Conservation (phyloP, 2,888 invertebrate genomes). For the Meteorus colon region DNA sequence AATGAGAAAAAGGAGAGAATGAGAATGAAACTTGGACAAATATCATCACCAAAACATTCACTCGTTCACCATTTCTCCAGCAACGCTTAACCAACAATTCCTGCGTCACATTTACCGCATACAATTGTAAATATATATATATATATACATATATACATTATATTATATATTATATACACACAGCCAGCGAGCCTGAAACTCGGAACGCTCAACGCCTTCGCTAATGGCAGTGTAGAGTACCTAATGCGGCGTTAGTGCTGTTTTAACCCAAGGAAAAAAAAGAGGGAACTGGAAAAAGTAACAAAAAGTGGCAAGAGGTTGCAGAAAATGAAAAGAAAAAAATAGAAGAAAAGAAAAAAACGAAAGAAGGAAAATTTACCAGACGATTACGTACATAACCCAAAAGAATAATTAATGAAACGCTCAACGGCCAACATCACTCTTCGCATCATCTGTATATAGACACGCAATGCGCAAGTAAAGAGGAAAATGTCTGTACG, state of each 20-base stretch:
- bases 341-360: not conserved
- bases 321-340: not conserved
- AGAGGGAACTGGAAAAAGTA: not conserved
- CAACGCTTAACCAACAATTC: conserved; percentile 18
- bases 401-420: conserved; percentile 18
- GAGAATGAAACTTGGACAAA: not conserved
- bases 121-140: not conserved
- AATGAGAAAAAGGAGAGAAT: not conserved
- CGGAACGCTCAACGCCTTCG: conserved; percentile 7
- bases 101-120: conserved; percentile 2
- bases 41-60: conserved; percentile 24
- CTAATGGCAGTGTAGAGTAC: conserved; percentile 25
- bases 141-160: not conserved
- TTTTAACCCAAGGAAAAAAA: not conserved
- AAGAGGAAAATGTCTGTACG: not conserved
- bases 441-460: conserved; percentile 4
- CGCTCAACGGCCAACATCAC: not conserved
- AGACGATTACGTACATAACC: conserved; percentile 19
- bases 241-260: conserved; percentile 20
- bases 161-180: not conserved
- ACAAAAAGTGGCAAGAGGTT: not conserved
- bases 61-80: not conserved
- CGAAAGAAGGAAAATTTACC: conserved; percentile 10
- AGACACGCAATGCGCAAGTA: not conserved
- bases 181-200: not conserved